Evolutionary conservation across 2,113 vertebrate species (phyloP), one percentile per base, ranked within the genome.

Genomic region (Mormyrus lacerda): DNA sequence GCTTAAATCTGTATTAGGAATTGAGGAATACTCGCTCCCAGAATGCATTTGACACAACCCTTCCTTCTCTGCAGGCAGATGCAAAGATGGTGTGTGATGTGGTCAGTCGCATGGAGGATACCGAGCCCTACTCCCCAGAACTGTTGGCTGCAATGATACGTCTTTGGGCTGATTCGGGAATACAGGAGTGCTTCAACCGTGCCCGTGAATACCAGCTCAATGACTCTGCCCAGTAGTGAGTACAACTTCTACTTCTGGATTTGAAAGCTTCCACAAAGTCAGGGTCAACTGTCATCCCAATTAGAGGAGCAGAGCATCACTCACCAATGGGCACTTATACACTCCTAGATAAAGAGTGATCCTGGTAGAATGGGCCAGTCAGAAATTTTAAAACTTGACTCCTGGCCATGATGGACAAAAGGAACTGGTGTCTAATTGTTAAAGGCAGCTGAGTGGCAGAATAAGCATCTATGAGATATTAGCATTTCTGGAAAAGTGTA

Each of bases 31-130:
- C 61, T 69, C 3, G 61, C n/a, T 31, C 61, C n/a, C n/a, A 13
- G 61, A 69, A 69, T 31, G 61, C 61, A 69, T 10, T 69, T 69
- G 27, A 69, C 61, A 69, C 61, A 69, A 69, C 21, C 61, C 61
- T 69, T 69, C 61, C 86, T 55, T 21, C 5, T 15, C 86, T 31
- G 35, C 93, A 99, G 98, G 97, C 98, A 10, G 98, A 99, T 91
- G 97, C 97, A 90, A 99, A 99, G 95, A 96, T 99, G 96, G 97
- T 99, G n/a, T 99, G 97, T 2, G 98, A 99, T 21, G 98, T 99
- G 0, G 98, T 99, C 85, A 97, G 94, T 92, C 97, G 98, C 65
- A 99, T 99, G 98, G 98, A 99, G 93, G 98, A 99, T 95, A 99
- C 98, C 1, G 98, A 99, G 94, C 97, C 98, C 50, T 99, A 97